Evolutionary conservation across 2,888 invertebrate species (phyloP), one percentile per base, ranked within the genome.

Genomic region (Hypselothyrea guttata): DNA sequence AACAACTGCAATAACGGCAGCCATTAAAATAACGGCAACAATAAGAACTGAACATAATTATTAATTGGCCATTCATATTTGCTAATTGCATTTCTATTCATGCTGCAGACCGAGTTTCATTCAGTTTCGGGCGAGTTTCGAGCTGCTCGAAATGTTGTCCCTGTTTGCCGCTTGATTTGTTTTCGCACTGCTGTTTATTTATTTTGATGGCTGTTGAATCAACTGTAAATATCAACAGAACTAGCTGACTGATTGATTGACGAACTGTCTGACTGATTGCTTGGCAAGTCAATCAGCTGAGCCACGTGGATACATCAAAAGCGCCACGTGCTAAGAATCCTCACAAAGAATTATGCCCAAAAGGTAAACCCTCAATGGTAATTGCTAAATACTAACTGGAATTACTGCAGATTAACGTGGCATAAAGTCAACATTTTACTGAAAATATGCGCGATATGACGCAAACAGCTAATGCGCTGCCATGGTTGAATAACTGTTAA

Each of bases 11-110:
- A 27, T 7, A 22, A 41, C 12, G 41, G 31, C 31, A 35, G 37
- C n/a, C 47, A 27, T 31, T 37, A 45, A 18, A 33, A 40, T 18
- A 38, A 47, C 33, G 31, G 53, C 40, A 55, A n/a, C n/a, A n/a
- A n/a, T n/a, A n/a, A n/a, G n/a, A n/a, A 54, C 34, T 46, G 11
- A 13, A 35, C 18, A 65, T 49, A 47, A 55, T 68, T 52, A 60
- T 66, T 69, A 82, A 78, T 82, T 77, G 78, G 60, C 59, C 41
- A 84, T 77, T 82, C 57, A 77, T 56, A 22, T 47, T 53, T 68
- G 57, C 68, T 81, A 78, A 78, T 78, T 78, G 78, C 82, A 66
- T 54, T 61, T 65, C 44, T 46, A 57, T 53, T 13, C 28, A 34
- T 63, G 57, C 62, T 16, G 30, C 49, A 51, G 46, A 48, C 45